Evolutionary conservation across 2,888 invertebrate species (phyloP), one percentile per base, ranked within the genome.

Genomic region (Drosophila monieri): DNA sequence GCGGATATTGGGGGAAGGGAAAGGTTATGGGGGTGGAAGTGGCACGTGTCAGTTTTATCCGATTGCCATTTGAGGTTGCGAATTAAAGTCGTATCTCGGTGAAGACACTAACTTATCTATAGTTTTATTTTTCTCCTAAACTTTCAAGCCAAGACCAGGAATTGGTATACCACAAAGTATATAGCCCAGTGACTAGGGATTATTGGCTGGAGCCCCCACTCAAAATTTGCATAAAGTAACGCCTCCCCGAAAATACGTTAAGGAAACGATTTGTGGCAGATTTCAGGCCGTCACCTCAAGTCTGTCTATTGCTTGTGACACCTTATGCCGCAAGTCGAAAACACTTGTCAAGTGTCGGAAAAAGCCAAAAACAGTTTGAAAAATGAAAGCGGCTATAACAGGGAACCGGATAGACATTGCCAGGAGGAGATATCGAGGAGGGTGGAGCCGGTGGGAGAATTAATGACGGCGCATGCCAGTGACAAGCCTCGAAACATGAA

Each of bases 391-490:
- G 53, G 27, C 64, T 35, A 27, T 25, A 39, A 46, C 67, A 41
- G 44, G 37, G 43, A 43, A 21, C 10, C 21, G 21, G 18, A 47
- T 61, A 61, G 60, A 66, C 61, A 18, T 15, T 25, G 21, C n/a
- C 10, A 18, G 15, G 27, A 8, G 23, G 15, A 37, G 32, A 23
- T 18, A 21, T 23, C 1, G n/a, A n/a, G 2, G 48, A n/a, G 43
- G 10, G 14, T 15, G 32, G 15, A 9, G 55, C 47, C 14, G 27
- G 35, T 69, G 39, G 53, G 32, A 84, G 78, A 84, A 89, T 90
- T 89, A 89, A 89, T 89, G 89, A 89, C 78, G 78, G 80, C 78
- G 76, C 87, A 80, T 90, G 89, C 90, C 90, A 89, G 57, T 73
- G 80, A 83, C 89, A 88, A 89, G 89, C 88, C 86, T 77, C 77